Evolutionary conservation across 2,797 vertebrate genomes (phyloP).

Genomic region (Hydrolagus colliei): DNA sequence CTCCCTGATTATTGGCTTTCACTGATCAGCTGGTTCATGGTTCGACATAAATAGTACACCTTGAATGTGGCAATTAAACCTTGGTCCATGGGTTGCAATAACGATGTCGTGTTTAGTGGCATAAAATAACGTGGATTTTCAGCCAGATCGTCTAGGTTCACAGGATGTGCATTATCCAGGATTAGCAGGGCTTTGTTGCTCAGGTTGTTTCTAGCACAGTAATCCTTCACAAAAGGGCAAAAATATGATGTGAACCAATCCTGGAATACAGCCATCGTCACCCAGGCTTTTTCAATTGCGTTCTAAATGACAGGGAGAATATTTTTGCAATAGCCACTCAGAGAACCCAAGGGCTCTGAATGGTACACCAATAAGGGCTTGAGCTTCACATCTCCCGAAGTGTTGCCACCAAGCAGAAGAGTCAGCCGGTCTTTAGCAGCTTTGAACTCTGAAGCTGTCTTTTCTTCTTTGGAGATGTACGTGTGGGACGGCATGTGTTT

Average conservation of each 20-base stretch:
- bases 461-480: slow-evolving; percentile 26
- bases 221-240: slow-evolving; percentile 3
- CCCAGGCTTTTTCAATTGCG: slow-evolving; percentile 28
- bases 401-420: slow-evolving; percentile 21
- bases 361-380: slow-evolving; percentile 28
- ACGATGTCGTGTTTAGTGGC: slow-evolving; percentile 1
- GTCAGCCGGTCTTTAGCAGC: slow-evolving; percentile 18
- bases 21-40: neutral
- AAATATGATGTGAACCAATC: neutral
- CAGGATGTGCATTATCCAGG: slow-evolving; percentile 16
- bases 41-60: neutral
- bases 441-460: slow-evolving; percentile 20
- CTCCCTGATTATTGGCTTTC: slow-evolving; percentile 10
- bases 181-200: slow-evolving; percentile 2
- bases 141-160: slow-evolving; percentile 6
- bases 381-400: slow-evolving; percentile 24
- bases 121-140: slow-evolving; percentile 26
- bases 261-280: slow-evolving; percentile 1
- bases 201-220: neutral
- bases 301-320: neutral
- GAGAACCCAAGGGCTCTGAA: neutral
- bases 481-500: neutral
- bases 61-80: slow-evolving; percentile 11
- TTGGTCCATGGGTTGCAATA: slow-evolving; percentile 26
- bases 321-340: slow-evolving; percentile 23